phyloP scores from a whole-genome alignment of 2,888 invertebrate genomes.

The Eristalis tenax region DNA sequence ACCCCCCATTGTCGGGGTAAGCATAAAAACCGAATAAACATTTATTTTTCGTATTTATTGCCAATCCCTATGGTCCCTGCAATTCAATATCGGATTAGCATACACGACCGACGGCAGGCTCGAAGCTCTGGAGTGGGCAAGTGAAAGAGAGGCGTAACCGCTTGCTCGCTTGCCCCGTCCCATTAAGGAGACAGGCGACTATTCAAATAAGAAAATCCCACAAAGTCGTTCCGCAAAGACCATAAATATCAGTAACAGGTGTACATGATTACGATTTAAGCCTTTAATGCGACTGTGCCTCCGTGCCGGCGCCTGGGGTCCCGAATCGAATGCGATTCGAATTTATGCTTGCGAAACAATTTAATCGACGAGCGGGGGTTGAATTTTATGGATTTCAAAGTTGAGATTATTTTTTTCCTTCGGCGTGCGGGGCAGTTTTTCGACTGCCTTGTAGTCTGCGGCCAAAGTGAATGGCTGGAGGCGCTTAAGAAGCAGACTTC shows the following conservation, averaged over 20 bases:
- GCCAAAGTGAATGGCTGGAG: background rate
- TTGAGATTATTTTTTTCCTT: background rate
- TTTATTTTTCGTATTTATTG: constrained; percentile 56
- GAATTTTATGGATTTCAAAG: background rate
- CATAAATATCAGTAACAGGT: constrained; percentile 68
- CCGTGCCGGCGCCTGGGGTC: background rate
- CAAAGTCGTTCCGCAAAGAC: constrained; percentile 17
- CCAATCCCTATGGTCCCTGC: constrained; percentile 48
- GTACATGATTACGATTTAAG: constrained; percentile 48
- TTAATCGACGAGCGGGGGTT: background rate
- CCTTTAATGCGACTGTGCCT: constrained; percentile 33
- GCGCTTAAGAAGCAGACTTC: background rate
- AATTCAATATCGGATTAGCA: constrained; percentile 64
- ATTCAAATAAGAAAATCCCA: constrained; percentile 38
- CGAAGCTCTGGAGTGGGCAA: background rate
- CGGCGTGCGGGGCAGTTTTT: background rate
- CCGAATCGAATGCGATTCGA: constrained; percentile 32
- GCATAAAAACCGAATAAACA: constrained; percentile 60
- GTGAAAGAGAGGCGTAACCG: constrained; percentile 3
- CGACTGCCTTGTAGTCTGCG: background rate
- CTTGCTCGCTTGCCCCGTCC: background rate
- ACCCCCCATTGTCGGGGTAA: background rate
- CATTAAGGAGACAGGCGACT: constrained; percentile 35
- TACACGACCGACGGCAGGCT: constrained; percentile 15
- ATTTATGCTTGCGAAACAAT: constrained; percentile 25